These are phyloP conservation scores for Ageneiosus marmoratus DNA, from an alignment of 2,113 vertebrate genomes.

Conservation along the genomic window DNA sequence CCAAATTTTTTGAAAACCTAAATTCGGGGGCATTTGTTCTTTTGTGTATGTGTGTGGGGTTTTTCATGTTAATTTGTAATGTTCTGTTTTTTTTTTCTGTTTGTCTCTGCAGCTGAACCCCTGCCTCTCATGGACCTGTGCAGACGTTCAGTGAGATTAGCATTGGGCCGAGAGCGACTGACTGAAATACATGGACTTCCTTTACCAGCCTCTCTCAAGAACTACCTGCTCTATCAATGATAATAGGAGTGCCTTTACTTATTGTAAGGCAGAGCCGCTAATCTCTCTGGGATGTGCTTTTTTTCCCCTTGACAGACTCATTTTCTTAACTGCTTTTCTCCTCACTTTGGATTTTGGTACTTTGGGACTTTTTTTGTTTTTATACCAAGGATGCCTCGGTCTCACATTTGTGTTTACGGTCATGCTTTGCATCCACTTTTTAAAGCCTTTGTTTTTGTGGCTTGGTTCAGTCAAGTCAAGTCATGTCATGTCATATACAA, in stretches of 20 bases:
- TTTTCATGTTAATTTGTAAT: conserved; percentile 39
- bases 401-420: conserved; percentile 47
- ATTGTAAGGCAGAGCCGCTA: conserved; percentile 39
- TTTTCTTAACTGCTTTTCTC: conserved; percentile 59
- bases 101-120: conserved; percentile 82
- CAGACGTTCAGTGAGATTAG: conserved; percentile 88
- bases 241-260: conserved; percentile 33
- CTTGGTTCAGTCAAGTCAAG: conserved; percentile 58
- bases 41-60: not conserved
- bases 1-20: not conserved
- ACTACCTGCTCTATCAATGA: conserved; percentile 99
- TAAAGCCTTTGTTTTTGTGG: conserved; percentile 63
- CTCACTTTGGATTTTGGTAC: conserved; percentile 55
- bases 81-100: conserved; percentile 7
- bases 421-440: conserved; percentile 52
- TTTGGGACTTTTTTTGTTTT: conserved; percentile 52
- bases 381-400: conserved; percentile 28
- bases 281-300: conserved; percentile 58
- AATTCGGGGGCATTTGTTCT: not conserved
- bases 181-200: conserved; percentile 87
- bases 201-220: conserved; percentile 93
- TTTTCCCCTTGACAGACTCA: conserved; percentile 52
- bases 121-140: conserved; percentile 96
- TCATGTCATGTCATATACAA: conserved; percentile 57
- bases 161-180: conserved; percentile 90